Evolutionary conservation across 2,888 invertebrate species (phyloP).

Genomic region (Cordilura impudica): DNA sequence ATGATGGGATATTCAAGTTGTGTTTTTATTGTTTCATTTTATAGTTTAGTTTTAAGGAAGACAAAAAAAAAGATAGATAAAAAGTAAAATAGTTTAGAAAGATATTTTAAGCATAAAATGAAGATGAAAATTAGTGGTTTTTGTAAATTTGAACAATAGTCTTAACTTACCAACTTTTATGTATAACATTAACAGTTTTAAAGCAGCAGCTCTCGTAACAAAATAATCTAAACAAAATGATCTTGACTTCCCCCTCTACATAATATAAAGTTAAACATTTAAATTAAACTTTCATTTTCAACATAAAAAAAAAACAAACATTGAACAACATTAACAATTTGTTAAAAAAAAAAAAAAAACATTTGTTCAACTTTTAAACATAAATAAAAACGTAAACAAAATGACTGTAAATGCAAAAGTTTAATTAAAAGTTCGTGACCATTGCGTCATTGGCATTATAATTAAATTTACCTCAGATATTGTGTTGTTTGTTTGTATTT

Average conservation of each 20-base stretch:
- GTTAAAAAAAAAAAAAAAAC: neutral
- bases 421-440: constrained; percentile 65
- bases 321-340: constrained; percentile 24
- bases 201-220: constrained; percentile 26
- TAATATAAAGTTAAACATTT: neutral
- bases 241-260: constrained; percentile 27
- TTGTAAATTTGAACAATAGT: neutral
- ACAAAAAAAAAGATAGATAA: constrained; percentile 9
- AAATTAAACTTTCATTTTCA: constrained; percentile 57
- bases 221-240: constrained; percentile 44
- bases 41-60: neutral
- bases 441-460: constrained; percentile 65
- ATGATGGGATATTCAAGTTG: neutral
- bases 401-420: constrained; percentile 54
- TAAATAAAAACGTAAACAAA: constrained; percentile 13
- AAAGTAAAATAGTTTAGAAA: constrained; percentile 18
- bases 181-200: neutral
- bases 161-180: constrained; percentile 21
- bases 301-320: neutral
- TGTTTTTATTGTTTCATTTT: neutral
- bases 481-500: constrained; percentile 2
- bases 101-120: constrained; percentile 10
- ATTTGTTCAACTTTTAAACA: constrained; percentile 29
- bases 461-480: constrained; percentile 61
- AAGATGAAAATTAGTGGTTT: constrained; percentile 40